These are phyloP conservation scores for Rhabdomys pumilio DNA, from an alignment of 2,797 vertebrate genomes.

Conservation along the genomic window DNA sequence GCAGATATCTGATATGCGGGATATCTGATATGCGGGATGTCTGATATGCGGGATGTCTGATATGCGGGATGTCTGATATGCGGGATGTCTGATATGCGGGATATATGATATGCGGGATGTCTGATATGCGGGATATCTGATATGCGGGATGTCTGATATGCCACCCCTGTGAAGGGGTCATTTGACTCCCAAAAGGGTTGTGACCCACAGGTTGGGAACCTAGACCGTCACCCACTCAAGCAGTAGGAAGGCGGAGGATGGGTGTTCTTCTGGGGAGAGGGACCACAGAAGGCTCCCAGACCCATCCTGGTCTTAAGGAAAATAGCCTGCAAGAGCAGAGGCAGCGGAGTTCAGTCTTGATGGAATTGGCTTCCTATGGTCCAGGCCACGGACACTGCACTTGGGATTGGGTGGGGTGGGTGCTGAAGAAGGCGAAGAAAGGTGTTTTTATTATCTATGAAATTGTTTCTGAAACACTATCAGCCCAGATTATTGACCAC, in stretches of 20 bases:
- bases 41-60: no score
- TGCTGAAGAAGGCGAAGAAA: not conserved
- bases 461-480: constrained; percentile 90
- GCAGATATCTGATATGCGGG: no score
- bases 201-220: not conserved
- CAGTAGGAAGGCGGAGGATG: rapidly evolving
- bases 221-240: not conserved
- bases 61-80: no score
- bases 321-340: not conserved
- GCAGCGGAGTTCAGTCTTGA: no score
- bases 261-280: not conserved
- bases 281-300: not conserved
- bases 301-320: rapidly evolving
- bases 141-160: not conserved
- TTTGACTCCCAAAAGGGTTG: not conserved
- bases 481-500: constrained; percentile 87
- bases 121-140: not conserved
- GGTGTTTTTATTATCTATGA: constrained; percentile 83
- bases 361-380: not conserved
- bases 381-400: not conserved
- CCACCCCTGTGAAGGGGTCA: rapidly evolving
- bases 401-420: not conserved
- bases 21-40: not conserved
- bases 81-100: not conserved
- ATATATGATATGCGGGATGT: not conserved